Conservation (phyloP, 2,888 invertebrate genomes). For the Aproaerema taeniolella region DNA sequence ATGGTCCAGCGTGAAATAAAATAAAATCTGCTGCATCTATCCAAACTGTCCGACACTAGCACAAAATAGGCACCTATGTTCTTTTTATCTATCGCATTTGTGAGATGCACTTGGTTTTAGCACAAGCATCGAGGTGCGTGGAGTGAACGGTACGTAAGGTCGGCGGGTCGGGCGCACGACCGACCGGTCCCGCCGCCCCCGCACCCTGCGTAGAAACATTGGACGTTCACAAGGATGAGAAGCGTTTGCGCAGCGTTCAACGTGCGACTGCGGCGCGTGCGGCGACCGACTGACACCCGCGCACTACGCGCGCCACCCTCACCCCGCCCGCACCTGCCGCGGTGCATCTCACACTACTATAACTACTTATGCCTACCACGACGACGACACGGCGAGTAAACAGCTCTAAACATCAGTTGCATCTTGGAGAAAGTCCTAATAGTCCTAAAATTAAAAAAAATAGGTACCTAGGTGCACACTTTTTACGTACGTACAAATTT, state of each 20-base stretch:
- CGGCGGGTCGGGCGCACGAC: constrained; percentile 66
- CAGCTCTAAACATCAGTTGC: no score
- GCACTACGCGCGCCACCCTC: constrained; percentile 21
- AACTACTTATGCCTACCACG: no score
- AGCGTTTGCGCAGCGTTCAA: constrained; percentile 21
- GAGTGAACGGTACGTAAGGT: constrained; percentile 75
- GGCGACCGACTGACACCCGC: constrained; percentile 28
- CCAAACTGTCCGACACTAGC: constrained; percentile 28
- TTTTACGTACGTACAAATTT: no score
- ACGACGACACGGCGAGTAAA: no score
- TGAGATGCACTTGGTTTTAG: constrained; percentile 55
- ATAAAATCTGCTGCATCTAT: constrained; percentile 35
- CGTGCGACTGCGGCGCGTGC: constrained; percentile 29
- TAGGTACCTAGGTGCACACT: no score
- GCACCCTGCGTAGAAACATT: constrained; percentile 42
- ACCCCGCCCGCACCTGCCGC: constrained; percentile 20
- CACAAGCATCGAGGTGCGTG: constrained; percentile 49
- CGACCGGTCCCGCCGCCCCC: constrained; percentile 67
- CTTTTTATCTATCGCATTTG: constrained; percentile 32
- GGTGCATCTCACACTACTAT: no score
- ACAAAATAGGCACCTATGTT: constrained; percentile 29
- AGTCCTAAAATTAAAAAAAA: no score
- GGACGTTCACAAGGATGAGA: constrained; percentile 33
- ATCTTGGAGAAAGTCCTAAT: no score
- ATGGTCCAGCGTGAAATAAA: constrained; percentile 29